Evolutionary conservation across 64 coral and sea anemone genomes (phyloP).

Genomic region (Stylophora pistillata): DNA sequence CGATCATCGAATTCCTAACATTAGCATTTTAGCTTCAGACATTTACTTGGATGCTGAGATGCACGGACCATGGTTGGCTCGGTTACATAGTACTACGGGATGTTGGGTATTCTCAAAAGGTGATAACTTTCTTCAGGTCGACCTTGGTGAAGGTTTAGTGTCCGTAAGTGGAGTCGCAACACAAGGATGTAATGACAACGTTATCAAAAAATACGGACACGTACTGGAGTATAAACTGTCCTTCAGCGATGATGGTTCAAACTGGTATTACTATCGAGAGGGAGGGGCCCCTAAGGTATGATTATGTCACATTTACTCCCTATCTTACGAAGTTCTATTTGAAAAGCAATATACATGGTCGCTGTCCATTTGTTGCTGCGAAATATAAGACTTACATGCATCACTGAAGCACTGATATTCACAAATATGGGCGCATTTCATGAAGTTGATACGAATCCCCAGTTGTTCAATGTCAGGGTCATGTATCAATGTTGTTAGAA

Average conservation of each 20-base stretch:
- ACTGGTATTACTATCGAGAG: constrained; percentile 58
- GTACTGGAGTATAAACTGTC: constrained; percentile 54
- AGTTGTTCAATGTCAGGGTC: too few species aligned
- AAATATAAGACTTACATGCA: too few species aligned
- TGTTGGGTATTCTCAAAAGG: neutral
- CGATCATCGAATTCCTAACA: neutral
- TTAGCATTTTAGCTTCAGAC: constrained; percentile 2
- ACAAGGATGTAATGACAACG: neutral
- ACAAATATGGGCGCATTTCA: too few species aligned
- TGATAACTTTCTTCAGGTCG: constrained; percentile 30
- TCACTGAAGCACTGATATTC: too few species aligned
- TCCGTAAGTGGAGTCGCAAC: constrained; percentile 17
- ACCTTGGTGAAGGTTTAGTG: constrained; percentile 1
- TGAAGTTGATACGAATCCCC: too few species aligned
- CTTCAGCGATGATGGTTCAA: constrained; percentile 53
- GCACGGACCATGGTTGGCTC: constrained; percentile 10
- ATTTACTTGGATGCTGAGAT: neutral
- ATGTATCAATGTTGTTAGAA: too few species aligned
- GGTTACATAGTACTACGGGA: neutral
- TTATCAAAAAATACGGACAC: neutral
- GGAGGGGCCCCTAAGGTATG: constrained; percentile 44
- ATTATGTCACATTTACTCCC: neutral
- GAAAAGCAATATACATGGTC: too few species aligned
- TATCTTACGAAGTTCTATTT: too few species aligned
- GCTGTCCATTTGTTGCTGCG: too few species aligned